Evolutionary conservation across 1,140 invertebrate genomes (phyloP).

Genomic region (Tachypleus tridentatus): DNA sequence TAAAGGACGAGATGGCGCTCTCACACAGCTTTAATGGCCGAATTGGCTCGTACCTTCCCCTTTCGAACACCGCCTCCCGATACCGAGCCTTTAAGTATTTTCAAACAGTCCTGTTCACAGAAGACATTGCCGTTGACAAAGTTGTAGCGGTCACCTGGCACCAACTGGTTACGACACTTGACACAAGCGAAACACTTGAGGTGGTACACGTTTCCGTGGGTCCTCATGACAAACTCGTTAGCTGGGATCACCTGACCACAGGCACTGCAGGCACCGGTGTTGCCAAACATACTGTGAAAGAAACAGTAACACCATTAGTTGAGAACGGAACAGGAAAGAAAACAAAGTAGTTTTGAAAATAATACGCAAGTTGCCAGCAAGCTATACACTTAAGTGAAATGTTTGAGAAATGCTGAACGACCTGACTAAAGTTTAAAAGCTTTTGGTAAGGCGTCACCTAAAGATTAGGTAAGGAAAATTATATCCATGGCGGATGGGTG

Average conservation of each 20-base stretch:
- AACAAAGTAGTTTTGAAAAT: no score
- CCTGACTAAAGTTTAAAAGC: no score
- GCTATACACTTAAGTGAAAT: no score
- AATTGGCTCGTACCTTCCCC: conserved; percentile 18
- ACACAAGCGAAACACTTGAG: conserved; percentile 87
- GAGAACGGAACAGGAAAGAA: no score
- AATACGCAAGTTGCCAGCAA: no score
- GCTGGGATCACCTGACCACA: conserved; percentile 82
- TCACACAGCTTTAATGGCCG: conserved; percentile 17
- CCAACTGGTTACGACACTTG: conserved; percentile 72
- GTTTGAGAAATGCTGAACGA: no score
- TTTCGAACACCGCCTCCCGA: conserved; percentile 17
- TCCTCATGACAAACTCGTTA: conserved; percentile 77
- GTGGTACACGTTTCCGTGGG: conserved; percentile 62
- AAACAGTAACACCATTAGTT: conserved; percentile 2
- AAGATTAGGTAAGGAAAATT: no score
- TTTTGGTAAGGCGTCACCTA: no score
- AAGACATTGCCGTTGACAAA: conserved; percentile 68
- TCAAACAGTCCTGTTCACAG: conserved; percentile 86
- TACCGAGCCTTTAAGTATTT: conserved; percentile 52
- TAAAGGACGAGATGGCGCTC: no score
- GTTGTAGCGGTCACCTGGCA: conserved; percentile 80
- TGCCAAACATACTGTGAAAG: conserved; percentile 71
- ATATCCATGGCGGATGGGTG: no score
- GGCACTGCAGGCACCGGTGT: conserved; percentile 66